Base-by-base conservation (phyloP, 2,888 invertebrate species). In the Nemoura dubitans region DNA sequence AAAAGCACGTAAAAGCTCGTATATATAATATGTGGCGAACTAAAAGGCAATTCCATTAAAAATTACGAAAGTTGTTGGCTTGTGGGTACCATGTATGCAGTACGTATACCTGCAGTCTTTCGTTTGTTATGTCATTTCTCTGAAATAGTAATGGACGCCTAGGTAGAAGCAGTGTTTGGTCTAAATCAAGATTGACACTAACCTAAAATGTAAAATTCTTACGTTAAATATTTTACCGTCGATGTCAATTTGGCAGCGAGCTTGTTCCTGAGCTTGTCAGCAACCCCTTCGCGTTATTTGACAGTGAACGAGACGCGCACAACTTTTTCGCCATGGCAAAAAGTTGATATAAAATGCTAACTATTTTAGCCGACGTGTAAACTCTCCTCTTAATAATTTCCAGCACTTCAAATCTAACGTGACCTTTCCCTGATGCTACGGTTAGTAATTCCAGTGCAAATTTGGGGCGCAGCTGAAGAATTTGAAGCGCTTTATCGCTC, bases 181-280 rank as follows among this genome's bases (percentile, higher is more conserved):
- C 78, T 21, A 78, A 78, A 78, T 78, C 78, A 28, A 78, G 27
- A 78, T 27, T 78, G 78, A 78, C 78, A 78, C 28, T 26, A 26
- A 27, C 78, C 28, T 10, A 59, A 59, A 26, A 26, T 78, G 26
- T 10, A 78, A 10, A 78, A 78, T 78, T 78, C 28, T 6, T 78
- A 78, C 27, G 78, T 27, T 28, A 78, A 78, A 59, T 59, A 59
- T 59, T 59, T 59, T 59, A 21, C 59, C 59, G 27, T 78, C 78
- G n/a, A 78, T 28, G 78, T 78, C 78, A 78, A 28, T 78, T n/a
- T 10, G 26, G 5, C 78, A 3, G 78, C 28, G n/a, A 28, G 14
- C 26, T 26, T 78, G n/a, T 7, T 28, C 10, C 26, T 78, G 78
- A 10, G 26, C 27, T 14, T 78, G 78, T 25, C 27, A 78, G 10